Percentiles rank a stretch among this genome's conserved stretches.
Evolutionary conservation across 2,113 vertebrate species (phyloP).

Genomic region (Verasper variegatus): DNA sequence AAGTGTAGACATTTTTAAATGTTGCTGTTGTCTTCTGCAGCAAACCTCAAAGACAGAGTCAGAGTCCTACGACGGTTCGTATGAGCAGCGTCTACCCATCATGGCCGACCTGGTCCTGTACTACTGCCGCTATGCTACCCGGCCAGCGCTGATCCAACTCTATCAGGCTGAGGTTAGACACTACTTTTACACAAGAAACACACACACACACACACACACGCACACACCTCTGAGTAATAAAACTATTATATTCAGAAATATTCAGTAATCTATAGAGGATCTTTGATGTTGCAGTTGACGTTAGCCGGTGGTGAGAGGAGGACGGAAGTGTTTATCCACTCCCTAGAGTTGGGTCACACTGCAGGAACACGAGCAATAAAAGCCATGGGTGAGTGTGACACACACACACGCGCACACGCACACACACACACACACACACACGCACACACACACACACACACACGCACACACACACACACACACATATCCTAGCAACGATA

Average conservation of each 20-base stretch:
- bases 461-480: too few relatives aligned
- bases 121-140: conserved; percentile 90
- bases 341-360: conserved; percentile 93
- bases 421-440: neutral
- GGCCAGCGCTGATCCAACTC: conserved; percentile 90
- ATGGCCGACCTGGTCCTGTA: conserved; percentile 95
- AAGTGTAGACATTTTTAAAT: neutral
- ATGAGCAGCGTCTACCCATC: conserved; percentile 87
- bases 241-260: neutral
- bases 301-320: conserved; percentile 88
- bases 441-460: neutral
- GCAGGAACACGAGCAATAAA: conserved; percentile 93
- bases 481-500: conserved; percentile 13
- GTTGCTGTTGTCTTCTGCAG: conserved; percentile 26
- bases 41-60: conserved; percentile 88
- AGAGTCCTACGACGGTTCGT: conserved; percentile 67
- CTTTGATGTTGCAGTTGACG: conserved; percentile 84
- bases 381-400: conserved; percentile 87
- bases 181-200: conserved; percentile 1
- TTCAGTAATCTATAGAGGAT: neutral
- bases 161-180: conserved; percentile 92
- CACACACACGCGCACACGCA: too few relatives aligned
- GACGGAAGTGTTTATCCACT: conserved; percentile 95
- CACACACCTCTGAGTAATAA: neutral
- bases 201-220: neutral